phyloP scores from a whole-genome alignment of 2,797 vertebrate species.

The Caiman crocodilus region DNA sequence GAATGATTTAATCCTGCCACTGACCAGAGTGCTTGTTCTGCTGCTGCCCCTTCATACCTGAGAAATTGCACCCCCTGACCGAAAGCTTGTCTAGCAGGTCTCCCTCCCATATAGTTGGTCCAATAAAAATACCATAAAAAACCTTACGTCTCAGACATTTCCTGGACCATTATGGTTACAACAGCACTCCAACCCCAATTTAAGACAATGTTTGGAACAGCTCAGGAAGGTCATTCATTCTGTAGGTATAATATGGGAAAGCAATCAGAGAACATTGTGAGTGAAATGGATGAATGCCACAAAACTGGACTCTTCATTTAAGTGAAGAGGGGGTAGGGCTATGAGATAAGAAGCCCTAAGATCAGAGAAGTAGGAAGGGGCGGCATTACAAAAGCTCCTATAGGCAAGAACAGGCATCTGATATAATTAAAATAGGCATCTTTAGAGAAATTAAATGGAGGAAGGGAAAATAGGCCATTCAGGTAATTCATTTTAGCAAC shows the following conservation, averaged over 20 bases:
- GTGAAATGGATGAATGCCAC: constrained; percentile 7
- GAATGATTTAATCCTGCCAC: too few relatives aligned
- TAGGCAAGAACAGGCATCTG: not conserved
- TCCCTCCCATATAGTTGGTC: too few relatives aligned
- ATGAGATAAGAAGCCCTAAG: not conserved
- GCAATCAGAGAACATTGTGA: not conserved
- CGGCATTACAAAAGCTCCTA: not conserved
- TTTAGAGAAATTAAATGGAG: not conserved
- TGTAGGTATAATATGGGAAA: not conserved
- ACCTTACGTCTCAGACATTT: too few relatives aligned
- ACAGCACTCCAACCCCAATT: constrained; percentile 8
- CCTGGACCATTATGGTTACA: not conserved
- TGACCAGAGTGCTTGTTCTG: too few relatives aligned
- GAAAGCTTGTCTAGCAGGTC: too few relatives aligned
- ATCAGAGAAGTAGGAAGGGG: not conserved
- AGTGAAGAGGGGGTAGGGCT: not conserved
- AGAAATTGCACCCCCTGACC: too few relatives aligned
- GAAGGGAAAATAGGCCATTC: not conserved
- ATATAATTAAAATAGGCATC: not conserved
- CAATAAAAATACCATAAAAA: too few relatives aligned
- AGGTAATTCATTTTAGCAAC: not conserved
- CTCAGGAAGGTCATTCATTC: not conserved
- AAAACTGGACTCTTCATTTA: not conserved
- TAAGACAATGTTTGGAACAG: constrained; percentile 13
- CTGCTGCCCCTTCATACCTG: too few relatives aligned